Conservation (phyloP, 2,113 vertebrate genomes). For the Morone saxatilis region DNA sequence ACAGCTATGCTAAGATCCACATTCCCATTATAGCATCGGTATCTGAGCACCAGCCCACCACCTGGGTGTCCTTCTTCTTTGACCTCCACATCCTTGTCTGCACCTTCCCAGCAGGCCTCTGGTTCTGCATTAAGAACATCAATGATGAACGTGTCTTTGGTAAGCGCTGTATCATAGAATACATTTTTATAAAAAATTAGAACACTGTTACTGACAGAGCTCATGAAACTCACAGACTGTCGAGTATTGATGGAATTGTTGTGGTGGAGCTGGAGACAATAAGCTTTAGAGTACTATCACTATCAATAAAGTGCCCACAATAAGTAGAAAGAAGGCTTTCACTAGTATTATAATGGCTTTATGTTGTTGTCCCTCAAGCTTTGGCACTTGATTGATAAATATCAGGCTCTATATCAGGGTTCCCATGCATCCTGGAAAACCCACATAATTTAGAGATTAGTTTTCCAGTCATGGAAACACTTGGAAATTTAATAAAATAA, state of each 20-base stretch:
- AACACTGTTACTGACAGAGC: background rate
- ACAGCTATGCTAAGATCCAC: constrained; percentile 99
- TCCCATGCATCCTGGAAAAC: too few relatives aligned
- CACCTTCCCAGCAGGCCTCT: constrained; percentile 98
- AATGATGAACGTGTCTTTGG: constrained; percentile 98
- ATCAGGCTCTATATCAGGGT: too few relatives aligned
- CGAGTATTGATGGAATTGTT: background rate
- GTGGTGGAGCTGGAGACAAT: background rate
- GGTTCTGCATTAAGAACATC: constrained; percentile 99
- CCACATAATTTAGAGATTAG: too few relatives aligned
- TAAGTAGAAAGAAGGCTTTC: background rate
- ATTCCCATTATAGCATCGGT: constrained; percentile 99
- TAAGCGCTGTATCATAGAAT: constrained; percentile 65
- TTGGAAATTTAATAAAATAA: too few relatives aligned
- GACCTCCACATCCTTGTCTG: constrained; percentile 99
- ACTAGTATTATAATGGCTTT: background rate
- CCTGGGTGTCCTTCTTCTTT: constrained; percentile 99
- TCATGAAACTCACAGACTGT: background rate
- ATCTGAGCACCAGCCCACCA: constrained; percentile 98
- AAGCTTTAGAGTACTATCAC: background rate
- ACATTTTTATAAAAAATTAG: background rate
- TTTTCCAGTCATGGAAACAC: too few relatives aligned
- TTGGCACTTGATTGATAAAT: too few relatives aligned
- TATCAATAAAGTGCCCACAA: background rate
- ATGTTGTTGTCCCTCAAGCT: background rate